A percentile compares a stretch with the other conserved stretches of the same genome.
Evolutionary conservation across 2,888 invertebrate species (phyloP).

Genomic region (Tachina grossa): DNA sequence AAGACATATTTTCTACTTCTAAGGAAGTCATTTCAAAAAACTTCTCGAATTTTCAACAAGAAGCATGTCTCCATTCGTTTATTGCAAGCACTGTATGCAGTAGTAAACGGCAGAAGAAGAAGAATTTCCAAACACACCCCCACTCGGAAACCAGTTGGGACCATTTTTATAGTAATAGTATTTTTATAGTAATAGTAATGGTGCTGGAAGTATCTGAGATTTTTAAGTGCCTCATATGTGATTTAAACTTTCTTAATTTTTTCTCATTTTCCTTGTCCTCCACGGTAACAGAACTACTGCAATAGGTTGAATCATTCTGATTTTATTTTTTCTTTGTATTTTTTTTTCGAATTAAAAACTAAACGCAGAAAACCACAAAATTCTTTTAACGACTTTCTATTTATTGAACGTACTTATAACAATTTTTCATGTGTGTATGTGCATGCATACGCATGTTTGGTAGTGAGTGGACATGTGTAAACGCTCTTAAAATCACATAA

Average conservation of each 20-base stretch:
- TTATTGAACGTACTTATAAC: slow-evolving; percentile 78
- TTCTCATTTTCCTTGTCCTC: not conserved
- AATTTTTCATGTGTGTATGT: slow-evolving; percentile 67
- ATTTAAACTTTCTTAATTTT: not conserved
- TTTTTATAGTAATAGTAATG: no score
- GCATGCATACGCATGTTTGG: not conserved
- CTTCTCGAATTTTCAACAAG: no score
- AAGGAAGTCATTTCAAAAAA: no score
- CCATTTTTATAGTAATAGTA: no score
- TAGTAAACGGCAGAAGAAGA: no score
- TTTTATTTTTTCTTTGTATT: slow-evolving; percentile 78
- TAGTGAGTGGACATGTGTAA: not conserved
- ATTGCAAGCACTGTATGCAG: no score
- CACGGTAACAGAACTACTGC: not conserved
- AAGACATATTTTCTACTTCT: no score
- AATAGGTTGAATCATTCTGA: not conserved
- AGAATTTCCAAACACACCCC: no score
- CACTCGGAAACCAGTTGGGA: no score
- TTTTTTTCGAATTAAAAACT: slow-evolving; percentile 79
- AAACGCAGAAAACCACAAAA: slow-evolving; percentile 76
- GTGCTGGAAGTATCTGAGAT: no score
- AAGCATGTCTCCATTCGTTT: no score
- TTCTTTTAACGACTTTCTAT: slow-evolving; percentile 79
- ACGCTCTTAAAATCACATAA: slow-evolving; percentile 11
- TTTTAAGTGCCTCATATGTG: not conserved